Evolutionary conservation across 2,113 vertebrate genomes (phyloP), one percentile per base, ranked within the genome.

Genomic region (Melanerpes aurifrons): DNA sequence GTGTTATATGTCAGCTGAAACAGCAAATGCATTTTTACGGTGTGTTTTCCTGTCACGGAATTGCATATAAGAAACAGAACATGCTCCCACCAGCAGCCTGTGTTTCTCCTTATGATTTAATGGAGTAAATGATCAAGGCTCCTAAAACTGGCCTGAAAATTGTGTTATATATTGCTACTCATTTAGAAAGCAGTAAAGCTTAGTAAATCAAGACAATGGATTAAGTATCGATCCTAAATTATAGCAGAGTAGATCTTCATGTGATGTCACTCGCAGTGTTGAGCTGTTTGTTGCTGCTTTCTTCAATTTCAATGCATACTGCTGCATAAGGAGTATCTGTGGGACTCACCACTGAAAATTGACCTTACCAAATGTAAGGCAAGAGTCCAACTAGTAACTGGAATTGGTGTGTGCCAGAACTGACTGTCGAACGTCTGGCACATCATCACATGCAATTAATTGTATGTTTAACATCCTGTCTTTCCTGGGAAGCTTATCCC

Each of bases 1-100:
- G 79, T 76, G 82, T 91, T 96, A 25, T 15, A 54, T 94, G 70
- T 92, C 93, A 82, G 54, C 71, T 66, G 69, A 94, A 96, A 91
- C 35, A 83, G 54, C 66, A 80, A 87, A 82, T 64, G 88, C 45
- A 5, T 87, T 76, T 96, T 61, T 94, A 94, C 6, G 37, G 82
- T 82, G 82, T 94, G 61, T 93, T 89, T 92, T 93, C 57, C 81
- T 96, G 94, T 90, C 91, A 92, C 37, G 77, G 70, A 50, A 57
- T 58, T 96, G 88, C 86, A 77, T 85, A 75, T 62, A 56, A 82
- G 86, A 80, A 95, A 57, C 63, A 64, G 75, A 73, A 72, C 69
- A 9, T 73, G 77, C 43, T 91, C 45, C 62, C 0, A 2, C 48
- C 28, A 82, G 67, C 76, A 89, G 91, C 63, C 75, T 68, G 3